Evolutionary conservation across 2,113 vertebrate species (phyloP), one percentile per base, ranked within the genome.

Genomic region (Myrmecophaga tridactyla): DNA sequence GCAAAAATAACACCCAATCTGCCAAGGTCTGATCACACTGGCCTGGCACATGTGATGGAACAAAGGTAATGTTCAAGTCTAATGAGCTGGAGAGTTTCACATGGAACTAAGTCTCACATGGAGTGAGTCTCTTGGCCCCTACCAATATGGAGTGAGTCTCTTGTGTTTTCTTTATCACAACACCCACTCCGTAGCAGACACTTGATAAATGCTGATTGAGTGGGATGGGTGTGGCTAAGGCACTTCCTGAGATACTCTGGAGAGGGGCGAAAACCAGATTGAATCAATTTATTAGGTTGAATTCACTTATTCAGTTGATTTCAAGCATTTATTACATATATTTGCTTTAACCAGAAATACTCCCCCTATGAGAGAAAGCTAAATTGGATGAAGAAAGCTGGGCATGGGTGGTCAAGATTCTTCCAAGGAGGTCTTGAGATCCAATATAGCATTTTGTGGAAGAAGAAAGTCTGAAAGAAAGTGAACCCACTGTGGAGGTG

Each of bases 361-460:
- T 41, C 34, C 89, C 60, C 62, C 23, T 7, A 1, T 77, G 87
- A 65, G 46, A 90, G 62, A 82, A 85, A 36, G 60, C 70, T 77
- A 65, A 51, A 80, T 15, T 75, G 34, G 36, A 4, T 21, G 84
- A 58, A 88, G 18, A 51, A 51, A 84, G 34, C 46, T 12, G 27
- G 48, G 41, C 29, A 21, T 18, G 4, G 17, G 58, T 0, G 3
- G 18, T 4, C 36, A 31, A 87, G 41, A 17, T 14, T 48, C 56
- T 63, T 27, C 15, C 9, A 14, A 7, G 1, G 15, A 36, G 18
- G 15, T 60, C 70, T 62, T 72, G 81, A 60, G n/a, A 56, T 15
- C 11, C 6, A 58, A 36, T 1, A 21, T 8, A 6, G 1, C 0
- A 0, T 20, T 43, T 31, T 36, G 6, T 43, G 6, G 39, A 63